These are phyloP conservation scores for Chondrilla cf. caribensis DNA, from an alignment of 37 sponge, comb jelly and placozoan species.

Conservation along the genomic window DNA sequence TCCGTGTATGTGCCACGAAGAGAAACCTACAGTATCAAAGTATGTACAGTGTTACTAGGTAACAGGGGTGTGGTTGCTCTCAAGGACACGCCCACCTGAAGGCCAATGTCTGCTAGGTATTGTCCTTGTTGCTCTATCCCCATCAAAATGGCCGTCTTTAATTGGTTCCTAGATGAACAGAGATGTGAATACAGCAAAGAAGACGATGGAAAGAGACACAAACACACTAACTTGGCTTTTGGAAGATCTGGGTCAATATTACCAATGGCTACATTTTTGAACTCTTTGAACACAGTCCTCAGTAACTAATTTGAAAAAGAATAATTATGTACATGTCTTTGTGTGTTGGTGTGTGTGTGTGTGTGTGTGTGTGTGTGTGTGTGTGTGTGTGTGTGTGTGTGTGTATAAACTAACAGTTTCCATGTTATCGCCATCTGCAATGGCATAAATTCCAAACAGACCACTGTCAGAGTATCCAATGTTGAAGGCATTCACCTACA, in stretches of 20 bases:
- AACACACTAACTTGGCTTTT: slow-evolving; percentile 57
- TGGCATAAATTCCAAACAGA: slow-evolving; percentile 65
- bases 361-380: background rate
- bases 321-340: too few relatives aligned
- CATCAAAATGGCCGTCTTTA: slow-evolving; percentile 67
- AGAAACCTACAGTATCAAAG: slow-evolving; percentile 39
- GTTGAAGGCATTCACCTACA: slow-evolving; percentile 58
- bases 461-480: slow-evolving; percentile 75
- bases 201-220: background rate
- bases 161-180: slow-evolving; percentile 59
- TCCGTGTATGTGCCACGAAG: slow-evolving; percentile 45
- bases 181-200: background rate
- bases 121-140: slow-evolving; percentile 18
- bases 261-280: slow-evolving; percentile 56
- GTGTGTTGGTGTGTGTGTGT: too few relatives aligned
- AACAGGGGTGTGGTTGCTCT: too few relatives aligned
- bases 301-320: slow-evolving; percentile 44
- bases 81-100: slow-evolving; percentile 33
- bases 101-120: slow-evolving; percentile 48
- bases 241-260: slow-evolving; percentile 46
- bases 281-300: slow-evolving; percentile 57
- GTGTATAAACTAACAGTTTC: slow-evolving; percentile 45
- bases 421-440: slow-evolving; percentile 27
- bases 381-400: background rate
- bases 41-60: too few relatives aligned